These are phyloP conservation scores for Plebejus melissa DNA, from an alignment of 2,888 invertebrate genomes.

Conservation along the genomic window DNA sequence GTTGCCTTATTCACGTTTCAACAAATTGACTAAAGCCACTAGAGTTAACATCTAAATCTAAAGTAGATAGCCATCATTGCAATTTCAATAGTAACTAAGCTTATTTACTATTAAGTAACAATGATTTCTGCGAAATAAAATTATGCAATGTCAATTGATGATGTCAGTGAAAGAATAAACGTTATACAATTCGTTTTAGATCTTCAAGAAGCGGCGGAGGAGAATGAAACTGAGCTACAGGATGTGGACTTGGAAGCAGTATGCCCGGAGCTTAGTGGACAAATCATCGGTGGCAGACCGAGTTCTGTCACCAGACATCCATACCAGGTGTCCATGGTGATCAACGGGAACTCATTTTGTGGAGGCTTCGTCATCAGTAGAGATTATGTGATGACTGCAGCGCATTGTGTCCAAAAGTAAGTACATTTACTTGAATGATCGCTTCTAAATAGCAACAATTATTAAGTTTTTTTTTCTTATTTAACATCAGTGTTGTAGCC, in stretches of 20 bases:
- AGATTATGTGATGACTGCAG: conserved; percentile 66
- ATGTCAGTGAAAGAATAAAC: neutral
- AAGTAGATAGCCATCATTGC: neutral
- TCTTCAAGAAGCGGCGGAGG: conserved; percentile 56
- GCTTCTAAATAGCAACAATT: conserved; percentile 11
- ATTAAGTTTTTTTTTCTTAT: neutral
- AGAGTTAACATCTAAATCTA: neutral
- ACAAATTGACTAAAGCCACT: neutral
- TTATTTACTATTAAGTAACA: neutral
- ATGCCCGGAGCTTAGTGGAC: conserved; percentile 67
- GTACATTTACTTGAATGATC: conserved; percentile 37
- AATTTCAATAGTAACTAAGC: too few relatives aligned
- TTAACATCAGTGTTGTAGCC: too few relatives aligned
- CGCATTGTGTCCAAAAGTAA: conserved; percentile 72
- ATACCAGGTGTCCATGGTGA: conserved; percentile 63
- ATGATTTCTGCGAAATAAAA: neutral
- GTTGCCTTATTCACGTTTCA: neutral
- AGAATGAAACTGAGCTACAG: conserved; percentile 39
- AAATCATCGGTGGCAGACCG: conserved; percentile 67
- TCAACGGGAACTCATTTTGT: conserved; percentile 71
- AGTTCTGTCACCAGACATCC: conserved; percentile 66
- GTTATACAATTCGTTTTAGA: conserved; percentile 46
- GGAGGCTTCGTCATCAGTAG: conserved; percentile 70
- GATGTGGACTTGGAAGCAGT: conserved; percentile 56
- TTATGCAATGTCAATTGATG: neutral